phyloP scores from a whole-genome alignment of 2,888 invertebrate species.

The Acanthococcus lagerstroemiae region DNA sequence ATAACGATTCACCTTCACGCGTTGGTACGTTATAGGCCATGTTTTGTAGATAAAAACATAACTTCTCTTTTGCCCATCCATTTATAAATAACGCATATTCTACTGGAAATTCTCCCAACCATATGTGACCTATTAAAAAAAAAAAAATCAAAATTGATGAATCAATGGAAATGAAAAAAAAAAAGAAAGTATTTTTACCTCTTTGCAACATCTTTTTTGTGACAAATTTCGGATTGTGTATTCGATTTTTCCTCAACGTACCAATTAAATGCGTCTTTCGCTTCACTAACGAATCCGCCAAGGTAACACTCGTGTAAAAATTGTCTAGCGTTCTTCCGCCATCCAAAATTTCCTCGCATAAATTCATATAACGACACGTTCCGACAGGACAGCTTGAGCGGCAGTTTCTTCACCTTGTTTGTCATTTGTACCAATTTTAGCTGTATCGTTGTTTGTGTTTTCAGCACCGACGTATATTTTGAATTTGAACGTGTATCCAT shows the following conservation, averaged over 20 bases:
- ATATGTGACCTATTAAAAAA: slow-evolving; percentile 2
- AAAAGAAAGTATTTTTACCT: background rate
- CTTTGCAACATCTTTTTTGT: background rate
- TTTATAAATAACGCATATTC: slow-evolving; percentile 9
- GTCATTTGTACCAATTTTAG: no score
- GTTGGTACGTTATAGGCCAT: background rate
- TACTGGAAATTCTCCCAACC: background rate
- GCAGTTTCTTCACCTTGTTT: background rate
- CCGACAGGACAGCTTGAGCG: background rate
- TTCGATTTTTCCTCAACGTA: slow-evolving; percentile 17
- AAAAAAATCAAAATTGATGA: background rate
- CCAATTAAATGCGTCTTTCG: slow-evolving; percentile 29
- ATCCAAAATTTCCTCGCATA: slow-evolving; percentile 2
- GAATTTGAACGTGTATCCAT: slow-evolving; percentile 37
- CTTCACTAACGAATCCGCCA: slow-evolving; percentile 10
- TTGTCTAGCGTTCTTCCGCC: slow-evolving; percentile 3
- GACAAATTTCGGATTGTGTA: slow-evolving; percentile 10
- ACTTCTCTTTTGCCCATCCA: slow-evolving; percentile 21
- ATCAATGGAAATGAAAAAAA: background rate
- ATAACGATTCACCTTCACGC: background rate
- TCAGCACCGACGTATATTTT: slow-evolving; percentile 36
- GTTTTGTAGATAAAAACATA: slow-evolving; percentile 15
- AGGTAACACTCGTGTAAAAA: slow-evolving; percentile 23
- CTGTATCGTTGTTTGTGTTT: no score
- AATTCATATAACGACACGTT: slow-evolving; percentile 5